These are phyloP conservation scores for Campodea augens DNA, from an alignment of 1,140 invertebrate genomes.

Conservation along the genomic window DNA sequence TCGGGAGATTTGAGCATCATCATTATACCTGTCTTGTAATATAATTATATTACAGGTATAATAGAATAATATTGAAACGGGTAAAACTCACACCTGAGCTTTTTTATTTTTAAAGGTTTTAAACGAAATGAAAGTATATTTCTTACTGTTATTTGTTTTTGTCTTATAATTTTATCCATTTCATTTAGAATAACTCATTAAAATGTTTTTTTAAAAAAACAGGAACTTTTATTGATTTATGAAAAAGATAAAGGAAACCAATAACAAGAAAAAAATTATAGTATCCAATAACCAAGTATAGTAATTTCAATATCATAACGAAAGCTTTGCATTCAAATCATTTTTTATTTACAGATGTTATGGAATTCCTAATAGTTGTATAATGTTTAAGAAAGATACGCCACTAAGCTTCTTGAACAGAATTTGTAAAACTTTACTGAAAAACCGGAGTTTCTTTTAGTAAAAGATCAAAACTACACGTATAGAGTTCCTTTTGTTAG, in stretches of 20 bases:
- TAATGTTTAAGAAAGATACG: neutral
- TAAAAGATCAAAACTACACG: neutral
- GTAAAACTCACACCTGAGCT: neutral
- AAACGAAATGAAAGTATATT: neutral
- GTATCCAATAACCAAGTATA: neutral
- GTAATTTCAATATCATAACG: neutral
- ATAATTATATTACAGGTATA: neutral
- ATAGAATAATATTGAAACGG: neutral
- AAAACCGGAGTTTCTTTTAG: neutral
- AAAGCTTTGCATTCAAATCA: too few relatives aligned
- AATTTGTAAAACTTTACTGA: neutral
- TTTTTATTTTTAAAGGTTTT: neutral
- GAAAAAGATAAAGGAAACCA: too few relatives aligned
- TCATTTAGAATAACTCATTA: too few relatives aligned
- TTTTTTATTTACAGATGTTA: too few relatives aligned
- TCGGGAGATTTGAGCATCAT: neutral
- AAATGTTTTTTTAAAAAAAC: too few relatives aligned
- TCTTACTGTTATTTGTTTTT: too few relatives aligned
- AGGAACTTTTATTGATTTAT: too few relatives aligned
- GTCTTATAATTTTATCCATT: too few relatives aligned
- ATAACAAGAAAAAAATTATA: too few relatives aligned
- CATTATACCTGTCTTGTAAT: too few relatives aligned
- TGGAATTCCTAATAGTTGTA: too few relatives aligned
- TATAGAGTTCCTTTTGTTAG: neutral
- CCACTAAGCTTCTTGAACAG: neutral